A percentile compares a stretch with the other conserved stretches of the same genome.
Conservation (phyloP, 2,797 vertebrate genomes). For the Acanthurus lineatus region DNA sequence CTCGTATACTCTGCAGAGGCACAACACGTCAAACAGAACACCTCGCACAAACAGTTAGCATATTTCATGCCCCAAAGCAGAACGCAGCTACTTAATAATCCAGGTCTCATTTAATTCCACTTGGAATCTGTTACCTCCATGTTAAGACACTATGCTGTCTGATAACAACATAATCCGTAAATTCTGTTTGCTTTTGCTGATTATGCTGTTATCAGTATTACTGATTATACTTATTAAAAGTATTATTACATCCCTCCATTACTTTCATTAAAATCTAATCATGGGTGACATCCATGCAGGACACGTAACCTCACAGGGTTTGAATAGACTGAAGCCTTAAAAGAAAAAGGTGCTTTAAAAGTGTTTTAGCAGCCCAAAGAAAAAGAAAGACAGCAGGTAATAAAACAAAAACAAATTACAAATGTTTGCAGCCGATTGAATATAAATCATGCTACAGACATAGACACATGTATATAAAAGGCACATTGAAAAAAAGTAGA, state of each 20-base stretch:
- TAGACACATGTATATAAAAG: no score
- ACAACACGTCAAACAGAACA: conserved; percentile 44
- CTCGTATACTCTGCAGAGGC: conserved; percentile 35
- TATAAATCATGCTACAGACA: no score
- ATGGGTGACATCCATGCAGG: background rate
- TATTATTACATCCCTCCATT: background rate
- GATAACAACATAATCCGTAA: conserved; percentile 22
- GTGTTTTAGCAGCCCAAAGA: background rate
- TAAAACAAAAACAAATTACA: background rate
- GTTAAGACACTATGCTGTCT: conserved; percentile 6
- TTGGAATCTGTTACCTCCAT: conserved; percentile 23
- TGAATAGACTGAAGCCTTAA: background rate
- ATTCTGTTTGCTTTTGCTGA: background rate
- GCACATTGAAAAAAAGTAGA: no score
- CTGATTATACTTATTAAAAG: conserved; percentile 7
- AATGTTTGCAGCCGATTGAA: no score
- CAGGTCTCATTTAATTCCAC: conserved; percentile 59
- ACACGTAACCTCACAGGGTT: background rate
- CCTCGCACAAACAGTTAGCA: conserved; percentile 56
- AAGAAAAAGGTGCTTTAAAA: background rate
- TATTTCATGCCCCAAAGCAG: conserved; percentile 58
- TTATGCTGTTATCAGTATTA: no score
- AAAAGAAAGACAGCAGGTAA: background rate
- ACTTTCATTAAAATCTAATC: background rate
- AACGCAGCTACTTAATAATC: conserved; percentile 59